Evolutionary conservation across 2,113 vertebrate genomes (phyloP).

Genomic region (Sturnira hondurensis): DNA sequence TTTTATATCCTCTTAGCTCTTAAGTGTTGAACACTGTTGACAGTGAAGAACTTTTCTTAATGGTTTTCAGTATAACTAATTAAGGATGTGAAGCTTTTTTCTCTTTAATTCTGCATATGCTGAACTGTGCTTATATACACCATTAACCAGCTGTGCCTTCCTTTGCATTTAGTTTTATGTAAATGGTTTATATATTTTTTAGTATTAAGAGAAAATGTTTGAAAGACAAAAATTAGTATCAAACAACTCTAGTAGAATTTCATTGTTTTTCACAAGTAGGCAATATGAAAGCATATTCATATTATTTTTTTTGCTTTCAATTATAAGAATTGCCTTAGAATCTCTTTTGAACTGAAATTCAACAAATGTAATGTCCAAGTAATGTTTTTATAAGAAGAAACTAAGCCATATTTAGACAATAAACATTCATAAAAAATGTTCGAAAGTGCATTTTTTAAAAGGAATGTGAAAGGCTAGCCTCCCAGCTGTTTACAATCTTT

Average conservation of each 20-base stretch:
- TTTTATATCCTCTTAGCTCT: constrained; percentile 79
- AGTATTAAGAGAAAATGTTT: constrained; percentile 84
- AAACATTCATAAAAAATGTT: constrained; percentile 40
- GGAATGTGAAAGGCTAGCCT: constrained; percentile 43
- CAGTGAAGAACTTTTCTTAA: constrained; percentile 82
- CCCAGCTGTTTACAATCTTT: constrained; percentile 33
- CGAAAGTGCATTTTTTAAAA: constrained; percentile 49
- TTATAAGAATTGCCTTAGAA: constrained; percentile 84
- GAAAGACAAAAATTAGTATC: constrained; percentile 84
- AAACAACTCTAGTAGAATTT: constrained; percentile 84
- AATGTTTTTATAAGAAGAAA: constrained; percentile 73
- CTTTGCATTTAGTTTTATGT: constrained; percentile 86
- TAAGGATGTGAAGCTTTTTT: constrained; percentile 85
- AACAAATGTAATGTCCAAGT: constrained; percentile 70
- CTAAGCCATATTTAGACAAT: constrained; percentile 75
- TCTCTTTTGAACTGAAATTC: constrained; percentile 80
- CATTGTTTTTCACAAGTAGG: constrained; percentile 81
- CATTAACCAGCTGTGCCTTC: constrained; percentile 97
- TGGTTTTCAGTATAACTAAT: constrained; percentile 80
- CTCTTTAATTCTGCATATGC: constrained; percentile 83
- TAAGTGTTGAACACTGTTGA: constrained; percentile 87
- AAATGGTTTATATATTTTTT: constrained; percentile 92
- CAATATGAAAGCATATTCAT: constrained; percentile 78
- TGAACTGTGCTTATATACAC: constrained; percentile 89
- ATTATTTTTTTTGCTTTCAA: constrained; percentile 88